Percentiles rank a stretch among this genome's conserved stretches.
These are phyloP conservation scores for Mercenaria mercenaria DNA, from an alignment of 1,140 invertebrate genomes.

Conservation along the genomic window DNA sequence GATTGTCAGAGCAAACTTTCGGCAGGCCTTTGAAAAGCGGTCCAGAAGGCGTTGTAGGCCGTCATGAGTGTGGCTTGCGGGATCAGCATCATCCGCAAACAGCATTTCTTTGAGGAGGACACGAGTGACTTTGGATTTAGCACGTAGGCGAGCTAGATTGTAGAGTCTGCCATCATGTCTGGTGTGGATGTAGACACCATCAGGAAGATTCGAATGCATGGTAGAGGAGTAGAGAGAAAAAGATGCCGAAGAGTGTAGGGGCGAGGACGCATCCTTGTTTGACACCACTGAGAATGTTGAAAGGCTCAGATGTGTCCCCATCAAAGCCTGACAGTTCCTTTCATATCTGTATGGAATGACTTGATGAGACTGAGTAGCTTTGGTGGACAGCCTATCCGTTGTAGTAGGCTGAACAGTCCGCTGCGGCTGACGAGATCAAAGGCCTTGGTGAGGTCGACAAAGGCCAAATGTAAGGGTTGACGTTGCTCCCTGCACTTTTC, in stretches of 20 bases:
- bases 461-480: constrained; percentile 52
- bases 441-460: no score
- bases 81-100: constrained; percentile 67
- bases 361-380: neutral
- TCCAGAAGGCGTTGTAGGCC: constrained; percentile 30
- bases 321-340: constrained; percentile 16
- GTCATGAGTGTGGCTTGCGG: constrained; percentile 47
- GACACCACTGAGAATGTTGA: constrained; percentile 23
- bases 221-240: constrained; percentile 34
- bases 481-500: constrained; percentile 54
- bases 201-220: constrained; percentile 39
- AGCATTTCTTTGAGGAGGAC: no score
- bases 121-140: constrained; percentile 57
- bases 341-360: constrained; percentile 41
- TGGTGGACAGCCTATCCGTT: no score
- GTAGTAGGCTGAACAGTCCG: constrained; percentile 63
- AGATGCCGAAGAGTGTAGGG: constrained; percentile 50
- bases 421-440: no score
- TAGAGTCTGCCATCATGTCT: no score
- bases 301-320: neutral
- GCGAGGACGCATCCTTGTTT: constrained; percentile 51
- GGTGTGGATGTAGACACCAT: no score
- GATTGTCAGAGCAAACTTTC: no score
- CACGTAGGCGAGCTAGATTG: constrained; percentile 38
- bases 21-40: no score